Conservation (phyloP, 2,888 invertebrate genomes). For the Sminthurinus aureus region DNA sequence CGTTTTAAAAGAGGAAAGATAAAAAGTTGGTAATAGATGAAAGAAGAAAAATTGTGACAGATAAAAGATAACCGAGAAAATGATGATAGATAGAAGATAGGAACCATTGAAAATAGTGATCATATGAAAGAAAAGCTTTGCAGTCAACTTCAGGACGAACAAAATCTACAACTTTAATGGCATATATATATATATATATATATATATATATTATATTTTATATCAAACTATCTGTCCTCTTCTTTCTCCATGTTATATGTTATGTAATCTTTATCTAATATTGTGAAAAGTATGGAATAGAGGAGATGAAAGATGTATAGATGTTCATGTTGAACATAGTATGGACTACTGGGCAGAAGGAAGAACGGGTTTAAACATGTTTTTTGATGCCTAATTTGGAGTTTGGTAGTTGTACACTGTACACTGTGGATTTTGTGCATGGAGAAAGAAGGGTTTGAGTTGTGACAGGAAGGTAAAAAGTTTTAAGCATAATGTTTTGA, state of each 20-base stretch:
- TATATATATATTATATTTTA: not conserved
- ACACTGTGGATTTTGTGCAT: not conserved
- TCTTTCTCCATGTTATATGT: too few species aligned
- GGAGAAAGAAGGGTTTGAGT: not conserved
- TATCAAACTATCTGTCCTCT: too few species aligned
- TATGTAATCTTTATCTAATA: not conserved
- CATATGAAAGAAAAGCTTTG: too few species aligned
- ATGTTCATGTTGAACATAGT: not conserved
- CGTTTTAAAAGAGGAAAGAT: too few species aligned
- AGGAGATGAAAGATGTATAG: not conserved
- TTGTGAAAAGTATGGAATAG: not conserved
- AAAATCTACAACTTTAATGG: too few species aligned
- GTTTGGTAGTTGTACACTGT: not conserved
- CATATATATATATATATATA: too few species aligned
- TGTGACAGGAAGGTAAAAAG: conserved; percentile 8
- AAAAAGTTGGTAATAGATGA: too few species aligned
- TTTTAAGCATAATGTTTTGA: conserved; percentile 14
- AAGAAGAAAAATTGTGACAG: too few species aligned
- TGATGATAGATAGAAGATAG: too few species aligned
- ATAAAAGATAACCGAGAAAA: too few species aligned
- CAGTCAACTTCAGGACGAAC: too few species aligned
- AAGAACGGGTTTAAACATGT: not conserved
- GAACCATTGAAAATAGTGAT: too few species aligned
- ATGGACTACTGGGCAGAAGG: not conserved
- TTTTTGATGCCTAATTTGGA: not conserved